phyloP scores from a whole-genome alignment of 2,797 vertebrate genomes.

The Columba guinea region DNA sequence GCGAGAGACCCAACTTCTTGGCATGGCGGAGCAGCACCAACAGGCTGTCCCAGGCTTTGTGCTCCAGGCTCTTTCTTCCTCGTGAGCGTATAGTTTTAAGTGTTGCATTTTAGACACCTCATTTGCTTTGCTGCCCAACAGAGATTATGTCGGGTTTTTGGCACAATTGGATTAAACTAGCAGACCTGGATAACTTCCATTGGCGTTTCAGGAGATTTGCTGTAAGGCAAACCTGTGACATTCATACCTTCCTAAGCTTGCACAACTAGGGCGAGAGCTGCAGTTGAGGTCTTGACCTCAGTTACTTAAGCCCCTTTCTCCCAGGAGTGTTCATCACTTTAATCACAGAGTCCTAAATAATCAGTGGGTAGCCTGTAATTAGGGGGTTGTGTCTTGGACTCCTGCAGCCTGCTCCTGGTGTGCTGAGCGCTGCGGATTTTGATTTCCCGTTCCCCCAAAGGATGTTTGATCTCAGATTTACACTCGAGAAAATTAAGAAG shows the following conservation, averaged over 20 bases:
- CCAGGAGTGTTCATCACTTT: constrained; percentile 66
- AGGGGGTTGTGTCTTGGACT: constrained; percentile 65
- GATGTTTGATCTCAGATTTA: constrained; percentile 70
- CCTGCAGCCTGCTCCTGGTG: constrained; percentile 57
- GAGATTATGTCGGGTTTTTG: constrained; percentile 21
- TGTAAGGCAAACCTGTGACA: constrained; percentile 66
- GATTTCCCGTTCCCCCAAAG: constrained; percentile 38
- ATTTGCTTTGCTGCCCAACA: constrained; percentile 61
- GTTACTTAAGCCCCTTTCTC: constrained; percentile 70
- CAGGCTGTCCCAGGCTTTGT: neutral
- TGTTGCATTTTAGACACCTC: constrained; percentile 39
- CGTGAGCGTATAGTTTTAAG: constrained; percentile 3
- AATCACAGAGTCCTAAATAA: constrained; percentile 72
- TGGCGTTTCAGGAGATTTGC: constrained; percentile 52
- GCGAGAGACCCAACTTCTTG: neutral
- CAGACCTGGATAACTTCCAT: constrained; percentile 29
- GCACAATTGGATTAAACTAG: constrained; percentile 53
- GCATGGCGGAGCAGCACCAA: neutral
- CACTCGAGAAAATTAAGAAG: constrained; percentile 56
- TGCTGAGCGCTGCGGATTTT: constrained; percentile 60
- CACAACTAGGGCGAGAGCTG: constrained; percentile 18
- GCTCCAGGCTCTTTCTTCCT: constrained; percentile 23
- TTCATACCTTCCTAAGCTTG: constrained; percentile 60
- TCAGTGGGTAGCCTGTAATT: constrained; percentile 73
- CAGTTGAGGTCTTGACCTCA: constrained; percentile 68